Percentiles rank a stretch among this genome's conserved stretches.
Conservation (phyloP, 2,888 invertebrate genomes). For the Drosophila villosipedis region DNA sequence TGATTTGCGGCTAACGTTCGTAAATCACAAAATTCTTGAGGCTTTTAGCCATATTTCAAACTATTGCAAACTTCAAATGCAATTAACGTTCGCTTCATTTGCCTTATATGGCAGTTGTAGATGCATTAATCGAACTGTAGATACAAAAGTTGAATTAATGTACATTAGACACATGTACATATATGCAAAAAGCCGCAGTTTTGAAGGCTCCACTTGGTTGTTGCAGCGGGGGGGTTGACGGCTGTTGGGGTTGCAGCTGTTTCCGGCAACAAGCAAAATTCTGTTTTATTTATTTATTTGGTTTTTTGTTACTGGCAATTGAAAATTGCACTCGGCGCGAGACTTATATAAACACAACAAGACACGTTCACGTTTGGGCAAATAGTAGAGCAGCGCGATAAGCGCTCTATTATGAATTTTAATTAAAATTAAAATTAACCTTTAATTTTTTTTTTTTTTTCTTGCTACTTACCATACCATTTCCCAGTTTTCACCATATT, state of each 20-base stretch:
- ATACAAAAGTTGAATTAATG: background rate
- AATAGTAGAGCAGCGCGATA: background rate
- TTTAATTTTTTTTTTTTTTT: background rate
- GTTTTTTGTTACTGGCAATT: background rate
- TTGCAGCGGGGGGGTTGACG: background rate
- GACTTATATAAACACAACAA: constrained; percentile 62
- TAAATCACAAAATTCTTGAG: constrained; percentile 17
- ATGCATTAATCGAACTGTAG: constrained; percentile 13
- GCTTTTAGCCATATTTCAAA: constrained; percentile 33
- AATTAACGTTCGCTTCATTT: constrained; percentile 46
- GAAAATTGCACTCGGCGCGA: constrained; percentile 24
- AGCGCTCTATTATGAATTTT: background rate
- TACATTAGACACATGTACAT: constrained; percentile 9
- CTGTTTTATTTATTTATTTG: background rate
- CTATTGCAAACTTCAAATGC: constrained; percentile 37
- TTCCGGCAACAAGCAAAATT: constrained; percentile 57
- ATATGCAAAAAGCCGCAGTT: constrained; percentile 26
- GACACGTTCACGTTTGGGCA: constrained; percentile 57
- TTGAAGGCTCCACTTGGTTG: constrained; percentile 2
- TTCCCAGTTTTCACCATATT: constrained; percentile 83
- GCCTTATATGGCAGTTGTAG: constrained; percentile 34
- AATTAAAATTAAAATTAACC: background rate
- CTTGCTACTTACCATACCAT: constrained; percentile 77
- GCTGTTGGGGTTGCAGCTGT: constrained; percentile 1
- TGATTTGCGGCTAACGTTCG: background rate